phyloP scores from a whole-genome alignment of 2,113 vertebrate species.

The Nanorana parkeri region DNA sequence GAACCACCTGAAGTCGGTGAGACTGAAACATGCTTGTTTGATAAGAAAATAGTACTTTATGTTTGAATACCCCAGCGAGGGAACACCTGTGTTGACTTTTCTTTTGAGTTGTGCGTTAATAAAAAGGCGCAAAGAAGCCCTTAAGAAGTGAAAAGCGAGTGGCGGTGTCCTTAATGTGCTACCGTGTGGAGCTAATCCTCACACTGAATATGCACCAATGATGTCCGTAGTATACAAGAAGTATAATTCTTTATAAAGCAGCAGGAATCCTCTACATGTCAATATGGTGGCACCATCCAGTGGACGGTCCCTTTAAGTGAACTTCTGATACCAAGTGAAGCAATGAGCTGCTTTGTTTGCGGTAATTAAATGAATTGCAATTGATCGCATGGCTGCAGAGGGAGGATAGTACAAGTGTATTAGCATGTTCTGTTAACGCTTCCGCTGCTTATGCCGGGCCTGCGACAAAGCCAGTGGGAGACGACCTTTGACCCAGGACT shows the following conservation, averaged over 20 bases:
- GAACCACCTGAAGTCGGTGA: too few species aligned
- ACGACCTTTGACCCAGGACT: conserved; percentile 79
- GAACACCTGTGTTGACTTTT: too few species aligned
- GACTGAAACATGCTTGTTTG: too few species aligned
- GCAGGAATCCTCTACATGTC: neutral
- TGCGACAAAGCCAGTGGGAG: conserved; percentile 68
- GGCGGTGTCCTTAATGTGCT: too few species aligned
- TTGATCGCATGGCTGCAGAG: conserved; percentile 72
- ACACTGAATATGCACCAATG: too few species aligned
- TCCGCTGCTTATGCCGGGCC: conserved; percentile 68
- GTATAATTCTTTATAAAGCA: neutral
- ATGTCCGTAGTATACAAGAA: too few species aligned
- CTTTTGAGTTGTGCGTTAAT: too few species aligned
- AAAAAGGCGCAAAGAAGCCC: too few species aligned
- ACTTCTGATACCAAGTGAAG: conserved; percentile 71
- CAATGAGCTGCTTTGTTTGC: conserved; percentile 72
- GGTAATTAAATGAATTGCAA: conserved; percentile 85
- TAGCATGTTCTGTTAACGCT: conserved; percentile 82
- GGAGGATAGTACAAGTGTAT: conserved; percentile 77
- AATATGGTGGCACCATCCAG: neutral
- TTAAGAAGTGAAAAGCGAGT: too few species aligned
- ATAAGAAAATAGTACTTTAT: too few species aligned
- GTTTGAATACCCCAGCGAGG: too few species aligned
- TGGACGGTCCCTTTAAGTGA: conserved; percentile 56
- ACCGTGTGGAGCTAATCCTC: too few species aligned